Conservation (phyloP, 2,888 invertebrate genomes). For the Rambutsinella grinnellia region DNA sequence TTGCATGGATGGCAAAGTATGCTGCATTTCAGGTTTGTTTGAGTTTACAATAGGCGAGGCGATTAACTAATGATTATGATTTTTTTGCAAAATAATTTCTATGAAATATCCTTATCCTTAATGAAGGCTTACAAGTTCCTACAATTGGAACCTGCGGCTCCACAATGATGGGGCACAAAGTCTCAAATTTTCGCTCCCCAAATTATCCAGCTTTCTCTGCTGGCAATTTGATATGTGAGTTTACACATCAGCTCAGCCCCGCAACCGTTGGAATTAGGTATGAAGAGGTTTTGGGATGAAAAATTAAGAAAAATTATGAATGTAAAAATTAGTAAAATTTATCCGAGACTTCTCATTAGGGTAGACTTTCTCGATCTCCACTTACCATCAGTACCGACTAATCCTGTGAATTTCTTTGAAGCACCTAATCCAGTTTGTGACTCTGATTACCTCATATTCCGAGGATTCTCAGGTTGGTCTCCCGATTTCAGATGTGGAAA, state of each 20-base stretch:
- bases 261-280: slow-evolving; percentile 54
- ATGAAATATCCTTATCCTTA: not conserved
- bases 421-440: slow-evolving; percentile 52
- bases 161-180: slow-evolving; percentile 33
- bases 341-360: too few species aligned
- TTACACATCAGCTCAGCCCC: slow-evolving; percentile 48
- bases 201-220: slow-evolving; percentile 43
- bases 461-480: slow-evolving; percentile 58
- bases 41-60: not conserved
- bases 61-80: not conserved
- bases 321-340: not conserved
- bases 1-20: slow-evolving; percentile 40
- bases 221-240: slow-evolving; percentile 56
- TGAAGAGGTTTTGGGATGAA: too few species aligned
- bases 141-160: slow-evolving; percentile 48
- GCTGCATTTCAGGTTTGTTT: slow-evolving; percentile 45
- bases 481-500: slow-evolving; percentile 62
- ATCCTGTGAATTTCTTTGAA: slow-evolving; percentile 36
- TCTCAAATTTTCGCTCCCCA: slow-evolving; percentile 54
- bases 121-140: slow-evolving; percentile 2
- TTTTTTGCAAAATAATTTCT: not conserved
- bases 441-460: slow-evolving; percentile 59
- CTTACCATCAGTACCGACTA: slow-evolving; percentile 49
- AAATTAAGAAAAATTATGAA: not conserved
- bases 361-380: slow-evolving; percentile 59